Evolutionary conservation across 2,797 vertebrate genomes (phyloP), one percentile per base, ranked within the genome.

Genomic region (Dendrocincla tyrannina): DNA sequence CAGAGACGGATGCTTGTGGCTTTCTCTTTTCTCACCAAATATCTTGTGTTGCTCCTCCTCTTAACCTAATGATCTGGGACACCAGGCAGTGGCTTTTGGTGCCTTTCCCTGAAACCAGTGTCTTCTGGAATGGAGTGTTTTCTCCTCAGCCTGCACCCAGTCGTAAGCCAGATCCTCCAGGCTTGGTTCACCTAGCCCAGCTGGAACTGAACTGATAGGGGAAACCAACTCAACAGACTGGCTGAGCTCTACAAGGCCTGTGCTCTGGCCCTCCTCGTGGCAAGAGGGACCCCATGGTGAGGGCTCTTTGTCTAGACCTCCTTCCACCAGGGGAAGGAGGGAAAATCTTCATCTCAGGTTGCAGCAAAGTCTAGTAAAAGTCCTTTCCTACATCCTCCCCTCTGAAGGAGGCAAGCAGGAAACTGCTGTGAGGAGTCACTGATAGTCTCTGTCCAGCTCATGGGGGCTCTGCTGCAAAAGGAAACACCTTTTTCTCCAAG

Each of bases 401-500:
- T 53, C 73, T 78, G 49, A 86, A 86, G 53, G 19, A 75, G 22
- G 15, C 30, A 41, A 73, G 39, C 8, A 83, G 46, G 22, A 66
- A 4, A 14, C 41, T 2, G 0, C 52, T n/a, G 30, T 39, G 56
- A 53, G 37, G 69, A 72, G 32, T 47, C 47, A 66, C 66, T 1
- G 0, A 1, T 2, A 44, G 47, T 15, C 35, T 55, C 70, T 69
- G 28, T 44, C 76, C 10, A 0, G 73, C 64, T 73, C 6, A 1
- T 4, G 8, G 42, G 58, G n/a, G 22, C 53, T 77, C 63, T 84
- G 35, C 66, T 66, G 39, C 47, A n/a, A 9, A 35, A 81, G 55
- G 68, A 90, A 94, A 73, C 63, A 66, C 55, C 42, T 88, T 91
- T 35, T 50, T 64, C 53, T 55, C n/a, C 44, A 22, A 72, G 69